These are phyloP conservation scores for Helobdella robusta DNA, from an alignment of 2,888 invertebrate species.

Conservation along the genomic window DNA sequence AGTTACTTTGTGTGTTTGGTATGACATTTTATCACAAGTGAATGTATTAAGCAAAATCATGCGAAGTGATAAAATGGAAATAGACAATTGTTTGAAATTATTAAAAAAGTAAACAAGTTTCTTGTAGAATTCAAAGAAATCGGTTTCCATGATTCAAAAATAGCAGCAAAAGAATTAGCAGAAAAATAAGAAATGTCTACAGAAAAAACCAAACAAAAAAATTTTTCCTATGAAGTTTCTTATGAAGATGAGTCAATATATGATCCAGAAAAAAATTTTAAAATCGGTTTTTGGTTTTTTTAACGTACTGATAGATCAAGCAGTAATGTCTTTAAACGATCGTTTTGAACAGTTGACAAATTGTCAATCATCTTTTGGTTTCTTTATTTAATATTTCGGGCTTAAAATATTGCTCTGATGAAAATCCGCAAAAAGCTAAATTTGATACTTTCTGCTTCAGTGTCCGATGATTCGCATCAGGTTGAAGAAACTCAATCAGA, in stretches of 20 bases:
- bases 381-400: background rate
- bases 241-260: constrained; percentile 3
- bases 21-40: constrained; percentile 1
- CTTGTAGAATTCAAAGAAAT: constrained; percentile 1
- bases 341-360: constrained; percentile 3
- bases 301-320: constrained; percentile 3
- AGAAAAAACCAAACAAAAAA: background rate
- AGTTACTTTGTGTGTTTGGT: constrained; percentile 3
- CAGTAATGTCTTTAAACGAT: background rate
- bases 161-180: background rate
- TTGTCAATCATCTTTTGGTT: constrained; percentile 2
- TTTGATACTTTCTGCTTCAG: background rate
- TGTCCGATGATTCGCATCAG: constrained; percentile 1
- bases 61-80: constrained; percentile 3
- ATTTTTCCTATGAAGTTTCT: background rate
- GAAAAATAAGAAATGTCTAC: background rate
- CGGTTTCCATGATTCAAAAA: background rate
- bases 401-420: background rate
- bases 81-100: constrained; percentile 2
- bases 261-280: background rate
- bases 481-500: background rate
- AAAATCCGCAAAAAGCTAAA: background rate
- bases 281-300: constrained; percentile 3
- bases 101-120: background rate
- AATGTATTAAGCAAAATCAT: background rate